Base-by-base conservation (phyloP, 2,888 invertebrate species). In the Pocota personata region DNA sequence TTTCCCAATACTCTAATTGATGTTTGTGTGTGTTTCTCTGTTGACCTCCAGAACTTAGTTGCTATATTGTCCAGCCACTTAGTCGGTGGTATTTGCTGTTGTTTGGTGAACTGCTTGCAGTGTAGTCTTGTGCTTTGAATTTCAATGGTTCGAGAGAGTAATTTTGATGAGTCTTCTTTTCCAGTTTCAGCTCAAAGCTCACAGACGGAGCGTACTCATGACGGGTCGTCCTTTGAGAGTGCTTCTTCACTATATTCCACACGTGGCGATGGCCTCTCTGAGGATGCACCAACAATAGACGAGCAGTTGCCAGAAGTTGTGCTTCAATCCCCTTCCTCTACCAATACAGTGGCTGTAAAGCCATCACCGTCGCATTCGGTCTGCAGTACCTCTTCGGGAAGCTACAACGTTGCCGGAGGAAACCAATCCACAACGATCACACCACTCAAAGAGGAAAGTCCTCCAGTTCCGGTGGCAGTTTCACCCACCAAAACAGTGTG, bases 151-250 rank as follows among this genome's bases (percentile, higher is more conserved):
- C 24, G 6, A 24, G 43, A 35, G 12, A 52, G 30, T 3, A n/a
- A n/a, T n/a, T n/a, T n/a, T n/a, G 10, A n/a, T 37, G 8, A 37
- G 10, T 5, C 10, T 46, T 72, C 37, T 50, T 64, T 72, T 3
- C n/a, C 79, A 92, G 92, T 91, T 73, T 92, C 92, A 79, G 91
- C 92, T 0, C 93, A 92, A 83, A 92, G 91, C 69, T 92, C 92
- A 0, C 92, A 92, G 92, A 94, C 94, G 88, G 94, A 94, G 87
- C 90, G 91, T 69, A 94, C 94, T 2, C 95, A 95, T 90, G 96
- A 96, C 83, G 97, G 97, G 27, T 97, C 96, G 87, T 97, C 97
- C n/a, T 97, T 97, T 91, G 97, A 97, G 92, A 97, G 97, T 91
- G 96, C 96, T 86, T 96, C 96, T 76, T 96, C 96, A 48, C 93